Evolutionary conservation across 2,888 invertebrate species (phyloP).

Genomic region (Oscheius sp.): DNA sequence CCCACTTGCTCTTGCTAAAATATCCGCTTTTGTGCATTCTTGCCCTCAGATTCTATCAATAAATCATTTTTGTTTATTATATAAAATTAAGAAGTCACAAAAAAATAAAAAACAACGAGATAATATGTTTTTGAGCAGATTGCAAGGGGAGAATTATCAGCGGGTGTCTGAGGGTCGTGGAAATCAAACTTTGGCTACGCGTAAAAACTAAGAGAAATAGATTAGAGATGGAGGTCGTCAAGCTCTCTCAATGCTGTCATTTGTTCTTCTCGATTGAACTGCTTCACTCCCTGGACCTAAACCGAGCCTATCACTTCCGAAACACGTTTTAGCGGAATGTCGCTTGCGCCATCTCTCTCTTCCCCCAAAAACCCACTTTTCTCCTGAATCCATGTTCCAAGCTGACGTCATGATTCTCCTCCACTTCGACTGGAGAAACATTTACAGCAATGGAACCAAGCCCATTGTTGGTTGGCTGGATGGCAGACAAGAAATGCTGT

Average conservation of each 20-base stretch:
- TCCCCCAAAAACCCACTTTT: conserved; percentile 8
- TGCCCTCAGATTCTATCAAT: not conserved
- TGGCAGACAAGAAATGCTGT: conserved; percentile 31
- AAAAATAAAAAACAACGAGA: conserved; percentile 16
- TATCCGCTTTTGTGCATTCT: not conserved
- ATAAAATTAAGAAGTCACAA: not conserved
- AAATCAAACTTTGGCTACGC: conserved; percentile 13
- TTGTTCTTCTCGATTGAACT: conserved; percentile 27
- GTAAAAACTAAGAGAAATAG: not conserved
- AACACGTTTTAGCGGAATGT: conserved; percentile 28
- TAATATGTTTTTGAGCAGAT: conserved; percentile 26
- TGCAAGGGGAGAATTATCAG: conserved; percentile 3
- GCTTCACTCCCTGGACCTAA: conserved; percentile 23
- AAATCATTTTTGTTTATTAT: conserved; percentile 4
- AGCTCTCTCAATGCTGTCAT: conserved; percentile 14
- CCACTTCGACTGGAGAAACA: conserved; percentile 20
- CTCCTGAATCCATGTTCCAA: conserved; percentile 27
- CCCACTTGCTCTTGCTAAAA: too few relatives aligned
- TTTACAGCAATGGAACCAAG: conserved; percentile 22
- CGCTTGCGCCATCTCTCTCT: not conserved
- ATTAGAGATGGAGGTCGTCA: conserved; percentile 10
- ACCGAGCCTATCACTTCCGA: not conserved
- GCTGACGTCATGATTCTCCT: conserved; percentile 28
- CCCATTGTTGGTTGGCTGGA: conserved; percentile 7
- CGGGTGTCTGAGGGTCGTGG: conserved; percentile 12